Evolutionary conservation across 1,140 invertebrate genomes (phyloP).

Genomic region (Sycobia sp.): DNA sequence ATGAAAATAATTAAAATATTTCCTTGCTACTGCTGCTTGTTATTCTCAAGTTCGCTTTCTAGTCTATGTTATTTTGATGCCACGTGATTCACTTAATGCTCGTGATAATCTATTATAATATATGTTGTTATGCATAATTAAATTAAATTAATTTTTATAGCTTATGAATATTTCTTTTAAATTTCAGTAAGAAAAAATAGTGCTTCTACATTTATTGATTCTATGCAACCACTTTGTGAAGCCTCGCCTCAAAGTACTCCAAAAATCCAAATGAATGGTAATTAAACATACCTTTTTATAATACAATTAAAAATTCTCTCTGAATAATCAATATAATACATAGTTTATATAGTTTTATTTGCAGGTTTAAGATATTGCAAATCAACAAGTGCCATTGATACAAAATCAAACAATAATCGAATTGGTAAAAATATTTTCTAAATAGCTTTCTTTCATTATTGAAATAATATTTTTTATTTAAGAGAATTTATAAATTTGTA

Average conservation of each 20-base stretch:
- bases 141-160: no score
- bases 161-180: not conserved
- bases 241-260: constrained; percentile 36
- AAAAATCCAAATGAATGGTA: constrained; percentile 41
- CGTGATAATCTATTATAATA: no score
- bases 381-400: constrained; percentile 48
- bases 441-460: not conserved
- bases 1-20: constrained; percentile 22
- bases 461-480: not conserved
- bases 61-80: constrained; percentile 1
- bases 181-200: constrained; percentile 50
- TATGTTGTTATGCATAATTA: no score
- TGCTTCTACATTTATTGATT: constrained; percentile 45
- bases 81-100: constrained; percentile 3
- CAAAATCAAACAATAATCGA: constrained; percentile 37
- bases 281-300: constrained; percentile 19
- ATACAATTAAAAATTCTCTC: not conserved
- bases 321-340: constrained; percentile 7
- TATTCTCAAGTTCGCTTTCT: constrained; percentile 7
- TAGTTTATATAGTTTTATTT: constrained; percentile 37
- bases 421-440: constrained; percentile 35
- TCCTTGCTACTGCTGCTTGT: constrained; percentile 13
- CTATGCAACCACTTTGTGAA: constrained; percentile 44
- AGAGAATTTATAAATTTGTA: constrained; percentile 23
- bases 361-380: constrained; percentile 47